Base-by-base conservation (phyloP, 2,113 vertebrate genomes). In the Actinemys pallida region DNA sequence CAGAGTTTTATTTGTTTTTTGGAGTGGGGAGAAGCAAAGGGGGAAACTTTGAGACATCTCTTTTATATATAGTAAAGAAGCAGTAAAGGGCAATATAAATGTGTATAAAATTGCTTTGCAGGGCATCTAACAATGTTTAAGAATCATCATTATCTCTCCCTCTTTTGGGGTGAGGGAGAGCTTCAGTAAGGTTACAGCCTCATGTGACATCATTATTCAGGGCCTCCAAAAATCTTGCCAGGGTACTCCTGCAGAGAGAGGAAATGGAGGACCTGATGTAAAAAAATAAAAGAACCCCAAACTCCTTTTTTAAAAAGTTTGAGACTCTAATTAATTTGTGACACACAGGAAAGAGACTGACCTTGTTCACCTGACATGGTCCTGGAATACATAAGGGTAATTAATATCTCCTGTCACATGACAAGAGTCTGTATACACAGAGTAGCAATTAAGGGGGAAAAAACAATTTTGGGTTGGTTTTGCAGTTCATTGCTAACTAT, bases 1-100 rank as follows among this genome's bases (percentile, higher is more conserved):
- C 1, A 11, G 47, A 0, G 8, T 17, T 56, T 42, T 19, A 10
- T 83, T 0, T 1, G 3, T 56, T 27, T 81, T 89, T 72, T 72
- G 65, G 65, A n/a, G 31, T 72, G 16, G 35, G 65, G n/a, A 53
- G 25, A 29, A 87, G 25, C 25, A 52, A 89, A 86, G 84, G 3
- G 5, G 45, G 81, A 89, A 39, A 27, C 83, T 11, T 53, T 90
- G 53, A 31, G 3, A 39, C 89, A 59, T 6, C 53, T 96, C 78
- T 13, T 84, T 19, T 86, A 53, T 54, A 27, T 29, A 65, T 14
- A 2, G n/a, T 81, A 80, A 90, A 65, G 1, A 87, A 72, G 53
- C 52, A 88, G 8, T 83, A 87, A 83, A 92, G 10, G 20, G 57
- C 9, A 80, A 86, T 27, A n/a, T 69, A 91, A 80, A 69, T 8